Evolutionary conservation across 2,797 vertebrate genomes (phyloP).

Genomic region (Scomberomorus guttatus): DNA sequence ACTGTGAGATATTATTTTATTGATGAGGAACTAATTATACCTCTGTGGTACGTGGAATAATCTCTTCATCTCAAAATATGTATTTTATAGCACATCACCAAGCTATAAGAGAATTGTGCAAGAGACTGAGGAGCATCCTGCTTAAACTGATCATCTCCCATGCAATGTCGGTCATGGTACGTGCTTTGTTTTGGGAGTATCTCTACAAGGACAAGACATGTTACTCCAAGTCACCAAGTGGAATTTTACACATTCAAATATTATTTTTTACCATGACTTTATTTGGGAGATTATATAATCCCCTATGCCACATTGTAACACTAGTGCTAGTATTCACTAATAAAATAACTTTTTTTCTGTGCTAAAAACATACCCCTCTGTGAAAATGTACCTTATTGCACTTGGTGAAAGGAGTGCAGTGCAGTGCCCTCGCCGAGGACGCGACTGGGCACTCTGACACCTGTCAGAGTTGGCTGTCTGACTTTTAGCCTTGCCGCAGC

Average conservation of each 20-base stretch:
- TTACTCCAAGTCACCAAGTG: background rate
- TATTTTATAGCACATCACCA: background rate
- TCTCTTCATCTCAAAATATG: background rate
- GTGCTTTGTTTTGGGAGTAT: background rate
- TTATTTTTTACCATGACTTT: background rate
- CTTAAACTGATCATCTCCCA: background rate
- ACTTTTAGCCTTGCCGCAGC: conserved; percentile 62
- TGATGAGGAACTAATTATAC: background rate
- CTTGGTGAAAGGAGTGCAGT: conserved; percentile 34
- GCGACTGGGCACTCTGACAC: conserved; percentile 53
- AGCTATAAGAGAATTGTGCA: background rate
- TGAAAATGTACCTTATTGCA: conserved; percentile 18
- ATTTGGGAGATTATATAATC: background rate
- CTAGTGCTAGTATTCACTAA: background rate
- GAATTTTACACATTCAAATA: background rate
- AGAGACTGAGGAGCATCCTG: background rate
- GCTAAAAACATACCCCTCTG: background rate
- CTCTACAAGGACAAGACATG: background rate
- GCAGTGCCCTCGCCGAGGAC: conserved; percentile 32
- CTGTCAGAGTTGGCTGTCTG: conserved; percentile 68
- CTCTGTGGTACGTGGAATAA: background rate
- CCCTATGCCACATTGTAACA: background rate
- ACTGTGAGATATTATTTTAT: background rate
- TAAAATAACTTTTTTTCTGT: conserved; percentile 22
- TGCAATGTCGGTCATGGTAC: background rate